Evolutionary conservation across 2,113 vertebrate genomes (phyloP).

Genomic region (Phocoena sinus): DNA sequence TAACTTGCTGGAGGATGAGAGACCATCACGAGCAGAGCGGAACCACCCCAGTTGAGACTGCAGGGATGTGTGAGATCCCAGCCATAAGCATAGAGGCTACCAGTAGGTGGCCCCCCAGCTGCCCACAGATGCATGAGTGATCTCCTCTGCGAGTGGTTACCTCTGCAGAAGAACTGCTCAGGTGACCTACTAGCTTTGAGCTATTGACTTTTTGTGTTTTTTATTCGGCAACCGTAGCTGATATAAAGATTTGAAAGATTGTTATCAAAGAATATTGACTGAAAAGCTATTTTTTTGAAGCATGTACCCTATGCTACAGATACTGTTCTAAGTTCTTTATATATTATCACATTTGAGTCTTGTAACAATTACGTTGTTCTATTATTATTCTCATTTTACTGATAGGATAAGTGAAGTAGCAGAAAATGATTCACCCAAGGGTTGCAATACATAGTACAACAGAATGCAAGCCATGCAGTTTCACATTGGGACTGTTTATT

Average conservation of each 20-base stretch:
- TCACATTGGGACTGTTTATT: background rate
- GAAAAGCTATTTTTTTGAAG: background rate
- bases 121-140: background rate
- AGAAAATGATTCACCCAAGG: background rate
- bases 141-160: background rate
- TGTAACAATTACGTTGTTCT: background rate
- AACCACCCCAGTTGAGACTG: background rate
- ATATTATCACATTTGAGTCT: background rate
- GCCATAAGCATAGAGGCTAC: background rate
- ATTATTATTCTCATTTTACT: background rate
- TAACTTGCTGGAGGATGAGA: background rate
- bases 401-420: background rate
- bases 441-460: background rate
- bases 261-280: background rate
- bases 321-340: background rate
- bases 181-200: background rate
- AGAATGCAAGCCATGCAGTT: background rate
- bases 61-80: accelerated
- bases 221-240: background rate
- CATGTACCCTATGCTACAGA: background rate
- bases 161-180: background rate
- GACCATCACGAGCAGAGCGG: background rate
- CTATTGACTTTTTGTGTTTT: background rate
- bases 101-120: background rate
- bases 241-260: background rate